A percentile compares a stretch with the other conserved stretches of the same genome.
Evolutionary conservation across 2,797 vertebrate species (phyloP).

Genomic region (Chaetophractus vellerosus): DNA sequence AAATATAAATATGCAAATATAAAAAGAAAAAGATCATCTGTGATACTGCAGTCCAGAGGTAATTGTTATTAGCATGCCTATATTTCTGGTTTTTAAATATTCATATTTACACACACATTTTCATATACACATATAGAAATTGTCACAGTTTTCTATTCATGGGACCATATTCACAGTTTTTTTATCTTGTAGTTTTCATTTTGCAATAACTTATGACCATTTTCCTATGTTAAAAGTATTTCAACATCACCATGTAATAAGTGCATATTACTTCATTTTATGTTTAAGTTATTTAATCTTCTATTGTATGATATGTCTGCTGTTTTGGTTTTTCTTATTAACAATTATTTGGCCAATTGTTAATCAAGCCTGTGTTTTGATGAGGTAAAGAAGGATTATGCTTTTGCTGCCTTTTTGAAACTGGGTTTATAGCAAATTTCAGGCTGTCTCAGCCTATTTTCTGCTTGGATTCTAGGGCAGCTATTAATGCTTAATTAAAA

Average conservation of each 20-base stretch:
- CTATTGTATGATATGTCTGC: background rate
- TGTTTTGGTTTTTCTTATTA: constrained; percentile 41
- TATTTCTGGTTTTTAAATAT: constrained; percentile 19
- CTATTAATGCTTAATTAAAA: background rate
- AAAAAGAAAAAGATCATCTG: constrained; percentile 24
- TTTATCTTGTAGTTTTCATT: constrained; percentile 32
- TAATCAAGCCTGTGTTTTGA: constrained; percentile 51
- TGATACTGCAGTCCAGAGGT: background rate
- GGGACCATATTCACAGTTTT: constrained; percentile 13
- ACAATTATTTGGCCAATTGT: constrained; percentile 1
- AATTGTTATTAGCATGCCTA: constrained; percentile 24
- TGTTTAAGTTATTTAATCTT: constrained; percentile 55
- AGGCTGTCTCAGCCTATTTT: constrained; percentile 53
- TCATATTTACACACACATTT: background rate
- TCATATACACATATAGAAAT: background rate
- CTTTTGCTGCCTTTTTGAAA: constrained; percentile 45
- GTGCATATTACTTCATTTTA: background rate
- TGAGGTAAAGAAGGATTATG: background rate
- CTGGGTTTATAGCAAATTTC: constrained; percentile 11
- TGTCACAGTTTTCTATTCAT: background rate
- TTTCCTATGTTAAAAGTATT: background rate
- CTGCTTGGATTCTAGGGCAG: constrained; percentile 15
- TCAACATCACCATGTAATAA: background rate
- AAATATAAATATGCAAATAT: constrained; percentile 50
- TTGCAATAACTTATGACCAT: constrained; percentile 22